These are phyloP conservation scores for Tipula lateralis DNA, from an alignment of 2,888 invertebrate species.

Conservation along the genomic window DNA sequence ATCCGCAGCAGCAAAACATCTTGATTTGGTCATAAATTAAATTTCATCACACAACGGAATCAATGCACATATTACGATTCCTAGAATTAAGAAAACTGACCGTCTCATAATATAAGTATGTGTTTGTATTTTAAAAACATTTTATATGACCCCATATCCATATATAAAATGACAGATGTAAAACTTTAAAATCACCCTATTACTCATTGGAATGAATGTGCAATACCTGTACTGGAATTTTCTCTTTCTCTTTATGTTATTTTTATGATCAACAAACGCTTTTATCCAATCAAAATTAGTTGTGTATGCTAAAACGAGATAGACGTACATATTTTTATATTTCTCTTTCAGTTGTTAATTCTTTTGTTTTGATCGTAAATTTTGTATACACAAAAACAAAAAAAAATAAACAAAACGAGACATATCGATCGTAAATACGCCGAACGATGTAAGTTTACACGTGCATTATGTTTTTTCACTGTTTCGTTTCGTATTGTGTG, in stretches of 20 bases:
- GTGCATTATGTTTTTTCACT: not conserved
- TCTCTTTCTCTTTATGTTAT: not conserved
- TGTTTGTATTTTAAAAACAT: not conserved
- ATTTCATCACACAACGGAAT: not conserved
- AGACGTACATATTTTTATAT: not conserved
- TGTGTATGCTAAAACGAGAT: not conserved
- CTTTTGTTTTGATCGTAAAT: constrained; percentile 24
- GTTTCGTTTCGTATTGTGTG: not conserved
- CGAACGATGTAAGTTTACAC: not conserved
- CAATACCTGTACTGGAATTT: constrained; percentile 5
- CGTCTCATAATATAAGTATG: not conserved
- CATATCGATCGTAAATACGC: not conserved
- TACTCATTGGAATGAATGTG: not conserved
- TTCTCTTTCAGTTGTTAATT: not conserved
- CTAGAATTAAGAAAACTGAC: not conserved
- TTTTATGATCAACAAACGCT: not conserved
- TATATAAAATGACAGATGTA: not conserved
- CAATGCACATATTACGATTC: not conserved
- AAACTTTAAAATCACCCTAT: constrained; percentile 1
- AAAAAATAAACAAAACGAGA: not conserved
- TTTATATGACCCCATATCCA: not conserved
- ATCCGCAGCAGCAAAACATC: constrained; percentile 5
- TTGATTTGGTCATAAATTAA: not conserved
- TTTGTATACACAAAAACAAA: not conserved
- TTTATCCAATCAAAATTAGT: not conserved